Base-by-base conservation (phyloP, 1,140 invertebrate genomes). In the Hycleus phaleratus region DNA sequence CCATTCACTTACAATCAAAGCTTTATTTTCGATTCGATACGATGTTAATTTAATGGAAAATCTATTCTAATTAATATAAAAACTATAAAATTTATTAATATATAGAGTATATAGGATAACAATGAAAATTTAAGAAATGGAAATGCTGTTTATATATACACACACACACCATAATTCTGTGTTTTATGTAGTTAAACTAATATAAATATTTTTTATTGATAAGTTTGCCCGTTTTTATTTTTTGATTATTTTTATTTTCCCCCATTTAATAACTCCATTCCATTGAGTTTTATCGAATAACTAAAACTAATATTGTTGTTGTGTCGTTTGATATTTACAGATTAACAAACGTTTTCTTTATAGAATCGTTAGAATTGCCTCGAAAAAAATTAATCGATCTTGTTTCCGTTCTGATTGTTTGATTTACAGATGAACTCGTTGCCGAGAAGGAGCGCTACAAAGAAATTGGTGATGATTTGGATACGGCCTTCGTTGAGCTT, bases 361-460 rank as follows among this genome's bases (percentile, higher is more conserved):
- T 18, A 18, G 18, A 18, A 18, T 18, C 18, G 18, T 18, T 18
- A 18, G 18, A 18, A 18, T 18, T 1, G 18, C 18, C 18, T 18
- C 18, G 18, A 18, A 18, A 32, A 32, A 2, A 32, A 32, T 3
- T 32, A 6, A 18, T n/a, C 9, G 9, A 38, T 55, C 3, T 12
- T 12, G 12, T 12, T 12, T 12, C 12, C 12, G 12, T 12, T 38
- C 6, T 45, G 11, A 40, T 47, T 5, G 24, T 47, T 46, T 46
- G 25, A 49, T 46, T 70, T 87, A 67, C 87, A 98, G 96, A 99
- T 87, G 96, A 99, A 78, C 85, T 98, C 79, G 91, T 98, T 71
- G 86, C 87, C 72, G 95, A 98, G 78, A 98, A 98, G 85, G 95
- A 98, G 81, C 95, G 95, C 77, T 99, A 97, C 90, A 98, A 98